Percentiles rank a stretch among this genome's conserved stretches.
Evolutionary conservation across 2,888 invertebrate species (phyloP).

Genomic region (Galerucella pusilla): DNA sequence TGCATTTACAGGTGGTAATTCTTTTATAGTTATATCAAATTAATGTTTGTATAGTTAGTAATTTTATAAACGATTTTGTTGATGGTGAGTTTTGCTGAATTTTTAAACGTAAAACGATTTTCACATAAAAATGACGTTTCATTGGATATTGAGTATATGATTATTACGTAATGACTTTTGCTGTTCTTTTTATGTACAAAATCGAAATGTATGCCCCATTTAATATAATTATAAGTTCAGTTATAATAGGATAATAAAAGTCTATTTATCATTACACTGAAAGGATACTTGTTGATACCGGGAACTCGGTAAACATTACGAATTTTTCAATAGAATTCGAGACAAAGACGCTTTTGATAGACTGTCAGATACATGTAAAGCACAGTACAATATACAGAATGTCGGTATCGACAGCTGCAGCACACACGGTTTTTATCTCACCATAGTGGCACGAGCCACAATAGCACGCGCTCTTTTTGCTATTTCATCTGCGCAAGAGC

Average conservation of each 20-base stretch:
- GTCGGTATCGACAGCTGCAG: conserved; percentile 51
- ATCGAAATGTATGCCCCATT: conserved; percentile 31
- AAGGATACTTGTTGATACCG: conserved; percentile 46
- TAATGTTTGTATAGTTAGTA: too few relatives aligned
- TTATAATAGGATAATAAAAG: conserved; percentile 42
- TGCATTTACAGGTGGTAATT: too few relatives aligned
- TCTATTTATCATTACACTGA: conserved; percentile 41
- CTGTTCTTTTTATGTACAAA: conserved; percentile 24
- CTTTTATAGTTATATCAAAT: too few relatives aligned
- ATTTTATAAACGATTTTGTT: background rate
- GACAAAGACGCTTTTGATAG: conserved; percentile 50
- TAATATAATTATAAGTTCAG: conserved; percentile 36
- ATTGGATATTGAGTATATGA: background rate
- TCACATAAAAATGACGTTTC: background rate
- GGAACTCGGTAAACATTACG: conserved; percentile 45
- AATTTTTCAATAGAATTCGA: conserved; percentile 44
- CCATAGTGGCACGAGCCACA: conserved; percentile 50
- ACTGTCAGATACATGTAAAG: conserved; percentile 51
- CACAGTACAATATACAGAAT: conserved; percentile 48
- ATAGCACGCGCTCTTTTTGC: conserved; percentile 50
- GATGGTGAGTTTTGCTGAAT: background rate
- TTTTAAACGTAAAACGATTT: too few relatives aligned
- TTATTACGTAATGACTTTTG: conserved; percentile 14
- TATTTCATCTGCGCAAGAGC: conserved; percentile 47
- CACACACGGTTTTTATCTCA: conserved; percentile 42